Evolutionary conservation across 2,113 vertebrate genomes (phyloP), one percentile per base, ranked within the genome.

Genomic region (Pluvialis apricaria): DNA sequence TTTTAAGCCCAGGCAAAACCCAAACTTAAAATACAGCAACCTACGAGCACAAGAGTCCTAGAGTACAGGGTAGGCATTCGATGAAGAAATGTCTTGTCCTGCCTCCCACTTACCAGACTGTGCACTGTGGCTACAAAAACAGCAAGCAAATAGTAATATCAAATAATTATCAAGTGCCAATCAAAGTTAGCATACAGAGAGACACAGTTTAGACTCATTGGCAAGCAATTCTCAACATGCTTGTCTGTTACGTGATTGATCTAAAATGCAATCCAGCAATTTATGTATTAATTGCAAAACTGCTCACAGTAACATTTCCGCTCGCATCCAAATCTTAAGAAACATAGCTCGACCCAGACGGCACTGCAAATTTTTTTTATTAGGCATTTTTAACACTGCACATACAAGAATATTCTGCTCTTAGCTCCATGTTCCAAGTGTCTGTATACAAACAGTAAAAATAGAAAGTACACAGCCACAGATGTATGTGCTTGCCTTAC

Each of bases 401-500:
- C 69, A 85, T 32, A n/a, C 10, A 78, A 51, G 69, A 91, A 82
- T 2, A 88, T 8, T 47, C 22, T 3, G 1, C 25, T 58, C 32
- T 60, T 22, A 71, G 22, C 44, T 70, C 32, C 15, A 17, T 16
- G 13, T 44, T 90, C 51, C 44, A 80, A 55, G 12, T 44, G 38
- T 52, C 51, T 68, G 42, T 47, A 87, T 8, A 61, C 3, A 29
- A 88, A 80, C 22, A 44, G 26, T 54, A 86, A 54, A 91, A 72
- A 5, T 0, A 57, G 2, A 10, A 79, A 71, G 34, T 26, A 80
- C 20, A 40, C 22, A 85, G 57, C 40, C 44, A 44, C 0, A 1
- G 26, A 3, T 60, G 9, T 10, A 40, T 0, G 0, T 2, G 40
- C 32, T 25, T 42, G 21, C 21, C 51, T 57, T 42, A 29, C 3